A percentile compares a stretch with the other conserved stretches of the same genome.
Conservation (phyloP, 2,113 vertebrate genomes). For the Leptobrachium ailaonicum region DNA sequence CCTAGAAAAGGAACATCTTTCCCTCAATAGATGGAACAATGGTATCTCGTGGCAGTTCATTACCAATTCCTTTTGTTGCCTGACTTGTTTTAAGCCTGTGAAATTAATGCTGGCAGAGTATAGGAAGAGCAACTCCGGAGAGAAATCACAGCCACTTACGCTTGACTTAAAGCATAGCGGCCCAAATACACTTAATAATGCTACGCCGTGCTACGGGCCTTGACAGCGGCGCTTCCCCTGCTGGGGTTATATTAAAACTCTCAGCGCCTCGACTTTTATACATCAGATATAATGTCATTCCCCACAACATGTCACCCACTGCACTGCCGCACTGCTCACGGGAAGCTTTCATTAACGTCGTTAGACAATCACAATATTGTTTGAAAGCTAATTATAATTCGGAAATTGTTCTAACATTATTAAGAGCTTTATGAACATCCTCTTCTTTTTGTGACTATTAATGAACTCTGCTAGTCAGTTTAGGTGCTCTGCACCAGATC, state of each 20-base stretch:
- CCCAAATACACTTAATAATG: slow-evolving; percentile 26
- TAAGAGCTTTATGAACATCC: too few relatives aligned
- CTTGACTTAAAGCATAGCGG: slow-evolving; percentile 42
- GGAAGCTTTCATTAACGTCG: too few relatives aligned
- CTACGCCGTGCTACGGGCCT: not conserved
- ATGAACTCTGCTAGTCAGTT: too few relatives aligned
- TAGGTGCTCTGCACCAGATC: too few relatives aligned
- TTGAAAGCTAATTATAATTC: too few relatives aligned
- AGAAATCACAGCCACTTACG: slow-evolving; percentile 68
- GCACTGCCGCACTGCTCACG: too few relatives aligned
- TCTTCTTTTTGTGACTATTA: too few relatives aligned
- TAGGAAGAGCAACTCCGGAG: slow-evolving; percentile 74
- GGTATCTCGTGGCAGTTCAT: slow-evolving; percentile 69
- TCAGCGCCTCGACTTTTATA: not conserved
- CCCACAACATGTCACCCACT: too few relatives aligned
- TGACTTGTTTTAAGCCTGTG: slow-evolving; percentile 73
- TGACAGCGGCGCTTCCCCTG: not conserved
- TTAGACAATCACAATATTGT: too few relatives aligned
- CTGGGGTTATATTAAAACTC: not conserved
- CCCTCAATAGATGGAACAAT: slow-evolving; percentile 63
- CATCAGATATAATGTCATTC: too few relatives aligned
- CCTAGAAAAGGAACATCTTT: slow-evolving; percentile 63
- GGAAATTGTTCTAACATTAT: too few relatives aligned
- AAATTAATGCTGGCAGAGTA: slow-evolving; percentile 79
- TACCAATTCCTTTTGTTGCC: slow-evolving; percentile 73